Percentiles rank a stretch among this genome's conserved stretches.
Conservation (phyloP, 2,113 vertebrate genomes). For the Scytalopus superciliaris region DNA sequence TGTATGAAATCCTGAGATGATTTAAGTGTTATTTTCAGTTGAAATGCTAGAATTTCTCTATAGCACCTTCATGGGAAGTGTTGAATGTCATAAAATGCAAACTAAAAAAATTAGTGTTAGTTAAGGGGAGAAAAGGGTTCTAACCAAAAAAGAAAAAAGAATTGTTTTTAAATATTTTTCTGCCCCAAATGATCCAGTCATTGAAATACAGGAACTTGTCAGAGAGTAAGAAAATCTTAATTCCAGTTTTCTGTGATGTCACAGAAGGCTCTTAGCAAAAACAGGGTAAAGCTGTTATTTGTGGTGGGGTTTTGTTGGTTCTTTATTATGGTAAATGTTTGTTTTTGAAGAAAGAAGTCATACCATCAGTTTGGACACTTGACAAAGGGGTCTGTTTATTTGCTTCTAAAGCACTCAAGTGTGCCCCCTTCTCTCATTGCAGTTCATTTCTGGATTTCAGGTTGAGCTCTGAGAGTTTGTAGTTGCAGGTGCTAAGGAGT, state of each 20-base stretch:
- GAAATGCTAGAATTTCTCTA: background rate
- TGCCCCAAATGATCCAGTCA: background rate
- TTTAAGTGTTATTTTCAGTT: background rate
- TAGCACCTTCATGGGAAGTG: background rate
- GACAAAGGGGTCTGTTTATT: background rate
- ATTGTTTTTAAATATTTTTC: background rate
- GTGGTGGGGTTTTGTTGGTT: background rate
- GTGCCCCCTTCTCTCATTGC: background rate
- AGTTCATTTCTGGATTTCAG: background rate
- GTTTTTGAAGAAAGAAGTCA: background rate
- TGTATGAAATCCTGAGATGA: background rate
- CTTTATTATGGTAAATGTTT: background rate
- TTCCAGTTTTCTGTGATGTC: background rate
- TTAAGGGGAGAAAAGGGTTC: rapidly evolving
- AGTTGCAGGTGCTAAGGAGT: background rate
- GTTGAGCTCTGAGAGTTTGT: background rate
- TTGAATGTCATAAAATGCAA: background rate
- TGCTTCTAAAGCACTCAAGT: background rate
- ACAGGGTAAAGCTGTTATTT: background rate
- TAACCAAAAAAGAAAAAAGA: background rate
- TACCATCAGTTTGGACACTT: background rate
- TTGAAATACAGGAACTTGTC: background rate
- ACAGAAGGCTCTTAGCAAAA: background rate
- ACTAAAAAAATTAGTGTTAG: background rate
- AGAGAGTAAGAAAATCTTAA: background rate